Base-by-base conservation (phyloP, 2,113 vertebrate species). In the Brienomyrus brachyistius region DNA sequence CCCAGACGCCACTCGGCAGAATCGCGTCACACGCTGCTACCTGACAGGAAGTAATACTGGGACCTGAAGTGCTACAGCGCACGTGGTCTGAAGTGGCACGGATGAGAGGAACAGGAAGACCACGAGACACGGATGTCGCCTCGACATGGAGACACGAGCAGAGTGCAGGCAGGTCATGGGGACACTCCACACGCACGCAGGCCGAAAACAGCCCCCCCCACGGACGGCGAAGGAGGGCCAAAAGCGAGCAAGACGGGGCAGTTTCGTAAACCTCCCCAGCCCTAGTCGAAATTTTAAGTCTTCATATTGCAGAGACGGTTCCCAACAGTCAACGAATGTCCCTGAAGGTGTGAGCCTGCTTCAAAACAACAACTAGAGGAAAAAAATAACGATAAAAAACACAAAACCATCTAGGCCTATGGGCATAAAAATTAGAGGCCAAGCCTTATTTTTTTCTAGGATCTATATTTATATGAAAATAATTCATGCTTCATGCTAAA, bases 401-500 rank as follows among this genome's bases (percentile, higher is more conserved):
- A 3, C 88, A 94, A 95, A 92, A 92, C 85, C 96, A 90, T 92
- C 96, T 96, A 97, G 97, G 96, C 96, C 96, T 95, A 96, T 94
- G 95, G 96, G 97, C 96, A 97, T 96, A 96, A 96, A 97, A 97
- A 97, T 97, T 96, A 97, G 97, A 97, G 97, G 97, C 96, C 96
- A 95, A 95, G 96, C 96, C 97, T 97, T 96, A 31, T 50, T 47
- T 96, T 96, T 97, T 96, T 91, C 89, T 91, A 93, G 94, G 92
- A 96, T 97, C 96, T 97, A 95, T 97, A 97, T 97, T 97, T 97
- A 97, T 98, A 98, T 97, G 97, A 98, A 98, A 98, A 98, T 97
- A 98, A 97, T 97, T 96, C 97, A 97, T 97, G 97, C 97, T 97
- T 96, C 97, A 98, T 98, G 97, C 97, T 98, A 97, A 97, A 98